Evolutionary conservation across 1,140 invertebrate species (phyloP), one percentile per base, ranked within the genome.

Genomic region (Neodiprion fabricii): DNA sequence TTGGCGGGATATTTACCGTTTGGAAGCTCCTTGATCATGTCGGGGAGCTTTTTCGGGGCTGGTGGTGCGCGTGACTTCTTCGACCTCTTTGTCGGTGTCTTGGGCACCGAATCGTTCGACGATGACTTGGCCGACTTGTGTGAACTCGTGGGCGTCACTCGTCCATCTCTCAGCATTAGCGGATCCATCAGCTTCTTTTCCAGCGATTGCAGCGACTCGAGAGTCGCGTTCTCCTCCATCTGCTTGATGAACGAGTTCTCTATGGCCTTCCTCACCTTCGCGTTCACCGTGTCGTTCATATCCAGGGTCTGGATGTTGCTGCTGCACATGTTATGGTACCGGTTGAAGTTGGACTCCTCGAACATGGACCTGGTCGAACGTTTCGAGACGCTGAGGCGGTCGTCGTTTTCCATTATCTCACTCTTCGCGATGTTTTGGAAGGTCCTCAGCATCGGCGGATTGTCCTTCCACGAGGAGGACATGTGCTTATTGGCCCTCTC

Each of bases 231-330:
- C 28, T 85, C 83, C 48, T 89, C 83, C 84, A 88, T 85, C 65
- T 88, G 86, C 49, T 84, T 84, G n/a, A 86, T 85, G 12, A 88
- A 87, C 0, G 86, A 86, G 68, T 85, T 85, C 53, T 88, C 87
- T n/a, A 88, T 88, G 1, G 85, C 82, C 69, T 83, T 83, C 17
- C 85, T 77, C 1, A 89, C 83, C 72, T 86, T 85, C 0, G 82
- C 81, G 61, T 83, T 84, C 28, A 84, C 72, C 5, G 61, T 67
- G n/a, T 82, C 78, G 9, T 82, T 61, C 11, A 61, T 61, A 7
- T 61, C 53, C 53, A 61, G 9, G n/a, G 53, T 61, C 11, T 61
- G 5, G 28, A 78, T 74, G 65, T 76, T 74, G 14, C 69, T 73
- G 70, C 71, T 77, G 68, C 76, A 75, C 4, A 68, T 50, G 40